phyloP scores from a whole-genome alignment of 1,140 invertebrate genomes.

The Hylaeus anthracinus region DNA sequence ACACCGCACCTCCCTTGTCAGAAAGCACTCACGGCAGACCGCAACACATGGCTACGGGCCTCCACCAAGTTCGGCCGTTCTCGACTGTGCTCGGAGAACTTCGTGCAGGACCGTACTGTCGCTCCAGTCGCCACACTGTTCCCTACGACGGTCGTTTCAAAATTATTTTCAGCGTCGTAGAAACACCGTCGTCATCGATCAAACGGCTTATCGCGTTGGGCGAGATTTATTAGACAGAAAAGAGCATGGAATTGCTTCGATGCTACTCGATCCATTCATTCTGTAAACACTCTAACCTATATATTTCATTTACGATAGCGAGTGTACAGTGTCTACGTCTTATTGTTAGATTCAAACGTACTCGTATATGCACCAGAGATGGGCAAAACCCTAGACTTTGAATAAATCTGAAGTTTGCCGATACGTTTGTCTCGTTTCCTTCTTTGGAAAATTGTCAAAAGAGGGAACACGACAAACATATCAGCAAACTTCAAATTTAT shows the following conservation, averaged over 20 bases:
- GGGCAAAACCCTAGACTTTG: no score
- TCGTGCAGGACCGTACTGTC: slow-evolving; percentile 69
- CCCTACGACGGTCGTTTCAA: neutral
- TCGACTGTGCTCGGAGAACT: slow-evolving; percentile 63
- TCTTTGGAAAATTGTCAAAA: no score
- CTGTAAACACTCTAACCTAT: no score
- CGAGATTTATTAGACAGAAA: neutral
- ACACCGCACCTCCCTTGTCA: slow-evolving; percentile 76
- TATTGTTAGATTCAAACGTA: no score
- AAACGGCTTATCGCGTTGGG: neutral
- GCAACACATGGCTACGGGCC: slow-evolving; percentile 78
- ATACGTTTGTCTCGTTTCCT: no score
- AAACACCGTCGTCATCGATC: neutral
- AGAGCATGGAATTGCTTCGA: neutral
- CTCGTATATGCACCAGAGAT: no score
- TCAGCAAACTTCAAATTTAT: no score
- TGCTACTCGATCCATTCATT: neutral
- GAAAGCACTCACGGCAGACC: slow-evolving; percentile 78
- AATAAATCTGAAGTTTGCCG: no score
- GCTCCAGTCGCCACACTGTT: slow-evolving; percentile 10
- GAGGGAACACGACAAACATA: no score
- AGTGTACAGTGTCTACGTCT: neutral
- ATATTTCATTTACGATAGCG: neutral
- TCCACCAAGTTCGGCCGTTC: slow-evolving; percentile 66
- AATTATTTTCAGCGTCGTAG: neutral